These are phyloP conservation scores for Eira barbara DNA, from an alignment of 2,113 vertebrate species.

Conservation along the genomic window DNA sequence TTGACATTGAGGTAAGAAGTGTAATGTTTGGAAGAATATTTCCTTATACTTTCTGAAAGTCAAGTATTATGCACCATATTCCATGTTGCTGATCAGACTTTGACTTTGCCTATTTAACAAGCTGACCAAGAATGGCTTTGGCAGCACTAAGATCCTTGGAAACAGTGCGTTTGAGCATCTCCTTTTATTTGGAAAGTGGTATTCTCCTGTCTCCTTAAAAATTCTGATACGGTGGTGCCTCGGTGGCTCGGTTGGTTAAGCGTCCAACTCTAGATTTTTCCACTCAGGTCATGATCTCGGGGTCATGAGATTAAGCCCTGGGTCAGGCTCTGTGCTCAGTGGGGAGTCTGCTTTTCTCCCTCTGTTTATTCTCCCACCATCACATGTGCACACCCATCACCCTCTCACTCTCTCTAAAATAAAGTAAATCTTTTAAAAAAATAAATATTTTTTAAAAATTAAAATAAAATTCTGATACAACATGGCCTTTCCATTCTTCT, in stretches of 20 bases:
- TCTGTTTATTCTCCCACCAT: background rate
- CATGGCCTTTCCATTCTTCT: background rate
- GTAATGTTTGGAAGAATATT: rapidly evolving
- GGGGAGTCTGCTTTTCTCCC: background rate
- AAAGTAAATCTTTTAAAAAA: background rate
- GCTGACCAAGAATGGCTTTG: background rate
- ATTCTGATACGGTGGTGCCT: background rate
- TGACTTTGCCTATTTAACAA: background rate
- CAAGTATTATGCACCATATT: background rate
- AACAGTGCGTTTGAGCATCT: background rate
- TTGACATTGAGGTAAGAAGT: constrained; percentile 90
- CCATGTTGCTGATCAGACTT: background rate
- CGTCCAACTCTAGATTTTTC: background rate
- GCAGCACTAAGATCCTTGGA: background rate
- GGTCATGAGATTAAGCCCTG: background rate
- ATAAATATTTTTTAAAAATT: background rate
- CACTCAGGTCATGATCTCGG: background rate
- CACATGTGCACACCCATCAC: rapidly evolving
- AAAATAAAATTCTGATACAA: background rate
- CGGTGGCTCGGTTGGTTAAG: background rate
- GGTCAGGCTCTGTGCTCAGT: background rate
- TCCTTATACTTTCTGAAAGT: background rate
- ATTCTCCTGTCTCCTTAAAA: background rate
- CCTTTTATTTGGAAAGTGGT: background rate
- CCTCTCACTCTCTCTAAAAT: background rate